phyloP scores from a whole-genome alignment of 2,888 invertebrate species.

The Leucophora obtusa region DNA sequence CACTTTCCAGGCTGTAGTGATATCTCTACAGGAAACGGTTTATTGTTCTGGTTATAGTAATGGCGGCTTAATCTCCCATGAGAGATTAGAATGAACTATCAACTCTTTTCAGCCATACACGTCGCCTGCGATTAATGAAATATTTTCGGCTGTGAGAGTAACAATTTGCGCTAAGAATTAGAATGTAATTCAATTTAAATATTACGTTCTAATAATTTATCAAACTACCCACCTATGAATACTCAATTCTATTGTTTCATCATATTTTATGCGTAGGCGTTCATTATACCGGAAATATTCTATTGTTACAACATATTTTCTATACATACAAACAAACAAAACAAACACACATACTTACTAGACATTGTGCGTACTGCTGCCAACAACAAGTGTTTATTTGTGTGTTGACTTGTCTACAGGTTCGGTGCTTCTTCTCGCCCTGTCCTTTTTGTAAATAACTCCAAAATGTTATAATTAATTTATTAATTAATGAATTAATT shows the following conservation, averaged over 20 bases:
- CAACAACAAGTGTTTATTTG: slow-evolving; percentile 36
- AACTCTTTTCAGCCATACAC: no score
- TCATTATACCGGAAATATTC: slow-evolving; percentile 45
- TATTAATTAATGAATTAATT: slow-evolving; percentile 71
- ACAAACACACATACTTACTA: neutral
- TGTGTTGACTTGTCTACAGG: slow-evolving; percentile 35
- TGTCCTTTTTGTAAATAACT: slow-evolving; percentile 5
- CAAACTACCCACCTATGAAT: neutral
- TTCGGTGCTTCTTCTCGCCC: neutral
- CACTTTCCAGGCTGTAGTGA: no score
- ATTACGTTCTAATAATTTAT: neutral
- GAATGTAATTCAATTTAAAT: no score
- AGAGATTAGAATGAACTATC: no score
- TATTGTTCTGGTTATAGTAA: no score
- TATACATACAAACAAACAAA: slow-evolving; percentile 1
- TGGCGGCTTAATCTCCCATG: no score
- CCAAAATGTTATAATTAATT: slow-evolving; percentile 72
- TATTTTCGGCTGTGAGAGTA: no score
- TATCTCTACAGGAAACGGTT: no score
- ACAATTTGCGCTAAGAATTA: no score
- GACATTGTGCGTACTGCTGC: neutral
- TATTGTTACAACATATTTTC: slow-evolving; percentile 35
- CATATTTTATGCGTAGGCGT: neutral
- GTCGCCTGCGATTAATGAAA: no score
- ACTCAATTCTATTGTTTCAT: slow-evolving; percentile 1